A percentile compares a stretch with the other conserved stretches of the same genome.
Evolutionary conservation across 2,113 vertebrate genomes (phyloP).

Genomic region (Oenanthe melanoleuca): DNA sequence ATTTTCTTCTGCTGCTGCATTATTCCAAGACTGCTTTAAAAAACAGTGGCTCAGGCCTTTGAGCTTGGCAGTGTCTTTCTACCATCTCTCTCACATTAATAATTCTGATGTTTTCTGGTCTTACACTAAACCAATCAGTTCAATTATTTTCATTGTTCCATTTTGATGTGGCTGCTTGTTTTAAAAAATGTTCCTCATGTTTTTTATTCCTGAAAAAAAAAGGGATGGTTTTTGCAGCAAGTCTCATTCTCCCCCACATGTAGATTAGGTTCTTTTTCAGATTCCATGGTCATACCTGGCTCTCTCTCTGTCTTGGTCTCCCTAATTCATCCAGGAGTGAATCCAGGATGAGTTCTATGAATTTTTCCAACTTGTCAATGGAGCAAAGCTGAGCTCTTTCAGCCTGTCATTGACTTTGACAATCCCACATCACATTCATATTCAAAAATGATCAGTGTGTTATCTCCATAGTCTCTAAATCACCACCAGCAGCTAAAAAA

Average conservation of each 20-base stretch:
- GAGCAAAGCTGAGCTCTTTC: background rate
- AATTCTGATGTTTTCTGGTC: background rate
- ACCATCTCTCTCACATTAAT: background rate
- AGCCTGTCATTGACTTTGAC: background rate
- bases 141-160: background rate
- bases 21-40: background rate
- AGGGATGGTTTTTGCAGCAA: background rate
- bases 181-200: background rate
- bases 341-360: background rate
- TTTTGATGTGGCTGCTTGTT: background rate
- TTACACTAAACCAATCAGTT: background rate
- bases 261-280: background rate
- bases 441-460: background rate
- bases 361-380: accelerated
- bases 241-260: background rate
- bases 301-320: background rate
- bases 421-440: background rate
- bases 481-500: background rate
- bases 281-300: background rate
- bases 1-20: background rate
- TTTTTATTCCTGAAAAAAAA: background rate
- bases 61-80: background rate
- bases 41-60: background rate
- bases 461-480: background rate
- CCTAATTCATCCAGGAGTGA: background rate